Base-by-base conservation (phyloP, 2,888 invertebrate genomes). In the Drosophila prostipennis region DNA sequence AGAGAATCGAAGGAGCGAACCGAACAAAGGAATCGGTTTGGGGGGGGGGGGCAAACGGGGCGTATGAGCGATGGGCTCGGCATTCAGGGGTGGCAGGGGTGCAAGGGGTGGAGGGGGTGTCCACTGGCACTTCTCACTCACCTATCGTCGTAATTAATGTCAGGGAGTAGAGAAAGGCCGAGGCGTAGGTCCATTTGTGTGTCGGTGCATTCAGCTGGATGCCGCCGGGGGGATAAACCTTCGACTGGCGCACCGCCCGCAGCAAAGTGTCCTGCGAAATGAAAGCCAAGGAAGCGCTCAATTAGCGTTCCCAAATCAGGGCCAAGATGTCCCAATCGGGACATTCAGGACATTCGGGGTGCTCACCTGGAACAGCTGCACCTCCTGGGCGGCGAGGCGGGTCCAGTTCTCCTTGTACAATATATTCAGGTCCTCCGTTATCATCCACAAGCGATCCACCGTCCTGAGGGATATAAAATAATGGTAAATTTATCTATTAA, bases 121-220 rank as follows among this genome's bases (percentile, higher is more conserved):
- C n/a, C 16, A 40, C 40, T 40, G 48, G 34, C 48, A 48, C 48
- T 34, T 56, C 56, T 54, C 64, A 93, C 95, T 95, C 92, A 98
- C 98, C 98, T 84, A 98, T 98, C 40, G 98, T 98, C 8, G 98
- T 98, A 90, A 98, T 98, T 77, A 98, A 95, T 16, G 98, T 98
- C 80, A 98, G 93, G 29, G 98, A 98, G 91, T 98, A 98, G 53
- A 98, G 94, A 90, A 98, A 96, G 80, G 98, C 97, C 77, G 97
- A 96, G 76, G 97, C 96, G 92, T 98, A 97, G 49, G 97, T 97
- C 98, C 98, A 98, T 80, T 95, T 94, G 90, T 96, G 95, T 80
- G 94, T 92, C 56, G 91, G 91, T 53, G 91, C 91, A 88, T 86
- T 91, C 91, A 88, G 91, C 79, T 90, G 91, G 34, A 90, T 86